These are phyloP conservation scores for Falco berigora DNA, from an alignment of 2,797 vertebrate genomes.

Conservation along the genomic window DNA sequence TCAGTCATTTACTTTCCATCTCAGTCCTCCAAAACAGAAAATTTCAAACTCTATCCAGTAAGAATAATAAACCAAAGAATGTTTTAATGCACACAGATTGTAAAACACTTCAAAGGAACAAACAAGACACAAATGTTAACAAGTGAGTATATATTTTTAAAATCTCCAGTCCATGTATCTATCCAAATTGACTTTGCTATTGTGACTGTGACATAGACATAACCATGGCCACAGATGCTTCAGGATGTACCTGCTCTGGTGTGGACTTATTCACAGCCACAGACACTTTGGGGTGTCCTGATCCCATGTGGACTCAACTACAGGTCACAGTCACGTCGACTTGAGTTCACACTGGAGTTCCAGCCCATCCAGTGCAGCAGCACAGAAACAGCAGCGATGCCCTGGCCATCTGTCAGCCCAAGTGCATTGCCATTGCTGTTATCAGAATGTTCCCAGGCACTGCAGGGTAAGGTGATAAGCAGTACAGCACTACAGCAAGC, in stretches of 20 bases:
- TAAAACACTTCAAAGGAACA: not conserved
- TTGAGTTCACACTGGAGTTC: accelerated
- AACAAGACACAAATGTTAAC: not conserved
- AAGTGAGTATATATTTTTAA: not conserved
- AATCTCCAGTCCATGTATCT: not conserved
- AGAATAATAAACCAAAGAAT: not conserved
- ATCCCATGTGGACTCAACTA: accelerated
- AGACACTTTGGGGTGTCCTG: not conserved
- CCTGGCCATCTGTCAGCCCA: not conserved
- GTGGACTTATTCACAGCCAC: not conserved
- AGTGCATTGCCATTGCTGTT: too few relatives aligned
- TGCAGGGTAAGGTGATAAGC: too few relatives aligned
- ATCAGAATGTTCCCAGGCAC: too few relatives aligned
- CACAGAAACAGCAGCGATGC: not conserved
- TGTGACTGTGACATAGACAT: too few relatives aligned
- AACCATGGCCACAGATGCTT: not conserved
- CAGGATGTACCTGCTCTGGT: not conserved
- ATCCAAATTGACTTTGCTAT: not conserved
- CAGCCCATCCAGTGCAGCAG: not conserved
- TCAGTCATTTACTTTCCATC: not conserved
- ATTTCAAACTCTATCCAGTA: not conserved
- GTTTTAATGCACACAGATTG: not conserved
- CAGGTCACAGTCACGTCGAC: not conserved
- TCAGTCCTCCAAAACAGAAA: not conserved
- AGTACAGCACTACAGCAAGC: too few relatives aligned